Evolutionary conservation across 1,140 invertebrate genomes (phyloP).

Genomic region (Diabrotica virgifera): DNA sequence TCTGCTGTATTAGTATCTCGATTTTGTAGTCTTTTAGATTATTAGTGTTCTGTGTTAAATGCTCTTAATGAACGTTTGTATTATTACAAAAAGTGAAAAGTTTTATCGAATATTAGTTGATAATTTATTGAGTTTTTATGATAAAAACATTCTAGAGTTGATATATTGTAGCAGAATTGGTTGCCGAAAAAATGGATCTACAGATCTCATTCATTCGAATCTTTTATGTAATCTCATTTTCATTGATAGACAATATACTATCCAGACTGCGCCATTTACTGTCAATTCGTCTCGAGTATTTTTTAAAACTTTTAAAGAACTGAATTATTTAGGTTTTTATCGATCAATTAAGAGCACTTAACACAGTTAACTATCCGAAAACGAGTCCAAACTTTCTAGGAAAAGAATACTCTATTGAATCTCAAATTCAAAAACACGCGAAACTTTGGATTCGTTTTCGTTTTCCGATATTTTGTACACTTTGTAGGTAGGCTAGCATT

Average conservation of each 20-base stretch:
- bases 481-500: conserved; percentile 16
- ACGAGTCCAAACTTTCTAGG: background rate
- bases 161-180: too few species aligned
- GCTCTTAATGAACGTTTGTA: too few species aligned
- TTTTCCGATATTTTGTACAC: background rate
- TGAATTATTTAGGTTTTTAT: too few species aligned
- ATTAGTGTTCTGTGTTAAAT: too few species aligned
- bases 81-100: too few species aligned
- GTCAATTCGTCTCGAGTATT: background rate
- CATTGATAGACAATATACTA: background rate
- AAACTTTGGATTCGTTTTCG: conserved; percentile 9
- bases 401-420: background rate
- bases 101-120: too few species aligned
- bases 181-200: too few species aligned
- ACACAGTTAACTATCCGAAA: background rate
- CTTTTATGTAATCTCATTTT: background rate
- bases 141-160: too few species aligned
- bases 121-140: too few species aligned
- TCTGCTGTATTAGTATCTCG: too few species aligned
- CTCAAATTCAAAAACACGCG: background rate
- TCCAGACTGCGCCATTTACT: background rate
- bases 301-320: background rate
- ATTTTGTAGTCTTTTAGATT: too few species aligned
- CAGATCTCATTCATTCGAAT: background rate
- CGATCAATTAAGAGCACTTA: background rate